phyloP scores from a whole-genome alignment of 2,113 vertebrate species.

The Antechinus stuartii region DNA sequence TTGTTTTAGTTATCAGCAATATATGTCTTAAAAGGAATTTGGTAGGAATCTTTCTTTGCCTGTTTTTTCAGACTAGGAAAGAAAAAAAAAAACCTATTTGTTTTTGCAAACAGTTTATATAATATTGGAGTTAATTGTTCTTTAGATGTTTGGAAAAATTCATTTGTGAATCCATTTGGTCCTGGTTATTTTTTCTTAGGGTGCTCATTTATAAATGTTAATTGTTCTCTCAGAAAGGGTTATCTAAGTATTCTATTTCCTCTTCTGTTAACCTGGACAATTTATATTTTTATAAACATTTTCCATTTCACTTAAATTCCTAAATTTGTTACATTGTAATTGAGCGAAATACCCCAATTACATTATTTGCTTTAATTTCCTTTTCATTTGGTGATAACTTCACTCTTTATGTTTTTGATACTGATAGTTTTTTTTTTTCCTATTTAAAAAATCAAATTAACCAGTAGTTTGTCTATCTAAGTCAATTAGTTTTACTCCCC shows the following conservation, averaged over 20 bases:
- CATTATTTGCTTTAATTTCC: not conserved
- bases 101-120: not conserved
- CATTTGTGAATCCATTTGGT: not conserved
- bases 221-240: not conserved
- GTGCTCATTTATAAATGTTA: not conserved
- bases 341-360: not conserved
- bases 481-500: not conserved
- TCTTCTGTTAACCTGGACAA: not conserved
- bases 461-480: not conserved
- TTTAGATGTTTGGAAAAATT: not conserved
- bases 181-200: not conserved
- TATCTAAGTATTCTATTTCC: not conserved
- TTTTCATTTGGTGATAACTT: not conserved
- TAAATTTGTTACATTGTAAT: not conserved
- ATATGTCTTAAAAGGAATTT: not conserved
- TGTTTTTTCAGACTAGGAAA: not conserved
- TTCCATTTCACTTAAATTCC: not conserved
- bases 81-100: too few relatives aligned
- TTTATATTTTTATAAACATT: not conserved
- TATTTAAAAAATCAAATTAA: not conserved
- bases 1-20: not conserved
- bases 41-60: not conserved
- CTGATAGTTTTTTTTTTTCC: not conserved
- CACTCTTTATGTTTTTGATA: not conserved
- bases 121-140: too few relatives aligned